phyloP scores from a whole-genome alignment of 2,888 invertebrate species.

The Allolobophora icterica region DNA sequence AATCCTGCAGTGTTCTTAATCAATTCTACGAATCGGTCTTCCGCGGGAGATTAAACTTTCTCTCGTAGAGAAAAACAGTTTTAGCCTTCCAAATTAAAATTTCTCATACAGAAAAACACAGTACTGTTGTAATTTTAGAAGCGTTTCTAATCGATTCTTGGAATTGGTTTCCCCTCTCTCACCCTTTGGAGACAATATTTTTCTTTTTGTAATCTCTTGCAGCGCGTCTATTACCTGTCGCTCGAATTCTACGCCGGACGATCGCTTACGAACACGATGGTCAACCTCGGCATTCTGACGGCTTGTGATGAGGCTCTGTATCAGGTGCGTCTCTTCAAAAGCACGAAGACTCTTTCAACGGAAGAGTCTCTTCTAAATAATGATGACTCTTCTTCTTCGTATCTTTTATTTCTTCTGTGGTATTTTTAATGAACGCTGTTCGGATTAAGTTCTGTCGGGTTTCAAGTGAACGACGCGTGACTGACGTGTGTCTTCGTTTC shows the following conservation, averaged over 20 bases:
- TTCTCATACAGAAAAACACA: no score
- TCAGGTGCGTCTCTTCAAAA: slow-evolving; percentile 70
- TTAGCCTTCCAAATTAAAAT: no score
- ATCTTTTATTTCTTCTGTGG: no score
- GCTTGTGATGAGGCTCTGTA: slow-evolving; percentile 98
- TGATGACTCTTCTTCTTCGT: no score
- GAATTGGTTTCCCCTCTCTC: neutral
- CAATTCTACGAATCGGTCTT: no score
- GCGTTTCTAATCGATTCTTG: no score
- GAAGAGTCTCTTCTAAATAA: neutral
- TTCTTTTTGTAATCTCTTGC: slow-evolving; percentile 59
- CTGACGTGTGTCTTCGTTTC: no score
- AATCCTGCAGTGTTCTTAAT: no score
- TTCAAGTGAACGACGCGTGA: no score
- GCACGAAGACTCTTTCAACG: neutral
- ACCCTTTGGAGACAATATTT: slow-evolving; percentile 42
- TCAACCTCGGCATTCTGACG: slow-evolving; percentile 95
- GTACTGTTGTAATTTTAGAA: no score
- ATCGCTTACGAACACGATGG: slow-evolving; percentile 96
- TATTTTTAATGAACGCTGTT: neutral
- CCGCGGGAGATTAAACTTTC: no score
- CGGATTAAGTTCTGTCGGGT: neutral
- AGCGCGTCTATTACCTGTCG: slow-evolving; percentile 98
- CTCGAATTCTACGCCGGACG: slow-evolving; percentile 99
- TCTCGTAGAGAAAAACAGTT: no score